phyloP scores from a whole-genome alignment of 37 sponge, comb jelly and placozoan species.

The Aphrocallistes beatrix region DNA sequence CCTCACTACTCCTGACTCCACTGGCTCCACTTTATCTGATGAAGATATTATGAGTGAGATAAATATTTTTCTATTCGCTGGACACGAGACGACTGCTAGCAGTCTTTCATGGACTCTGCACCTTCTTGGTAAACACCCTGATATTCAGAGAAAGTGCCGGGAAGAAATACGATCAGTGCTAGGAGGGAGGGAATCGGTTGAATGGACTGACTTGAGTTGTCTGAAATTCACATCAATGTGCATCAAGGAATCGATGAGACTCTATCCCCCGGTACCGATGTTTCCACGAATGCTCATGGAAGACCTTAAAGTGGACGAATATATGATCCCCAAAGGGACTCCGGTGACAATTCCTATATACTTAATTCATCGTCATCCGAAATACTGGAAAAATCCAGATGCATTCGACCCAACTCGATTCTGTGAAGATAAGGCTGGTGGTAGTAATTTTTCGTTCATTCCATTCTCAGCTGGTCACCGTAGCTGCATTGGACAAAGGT shows the following conservation, averaged over 20 bases:
- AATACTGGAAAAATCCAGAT: conserved; percentile 18
- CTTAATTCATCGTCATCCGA: background rate
- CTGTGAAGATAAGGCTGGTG: background rate
- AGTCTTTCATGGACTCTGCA: background rate
- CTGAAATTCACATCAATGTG: background rate
- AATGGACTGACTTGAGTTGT: background rate
- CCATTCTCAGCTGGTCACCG: conserved; percentile 18
- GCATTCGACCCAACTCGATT: conserved; percentile 2
- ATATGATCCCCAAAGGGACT: background rate
- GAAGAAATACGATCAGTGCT: conserved; percentile 35
- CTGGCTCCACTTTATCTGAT: background rate
- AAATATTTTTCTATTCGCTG: conserved; percentile 1
- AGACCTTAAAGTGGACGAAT: background rate
- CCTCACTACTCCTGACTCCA: background rate
- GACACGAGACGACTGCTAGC: conserved; percentile 9
- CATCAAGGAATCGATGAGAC: conserved; percentile 10
- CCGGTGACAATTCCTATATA: background rate
- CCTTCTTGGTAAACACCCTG: background rate
- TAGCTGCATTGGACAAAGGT: conserved; percentile 16
- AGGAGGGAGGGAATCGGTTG: conserved; percentile 15
- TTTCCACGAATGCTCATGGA: background rate
- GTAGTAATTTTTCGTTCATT: background rate
- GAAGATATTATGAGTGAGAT: background rate
- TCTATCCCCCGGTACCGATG: background rate
- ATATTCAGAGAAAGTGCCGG: background rate